Conservation (phyloP, 1,140 invertebrate species). For the Scylla paramamosain region DNA sequence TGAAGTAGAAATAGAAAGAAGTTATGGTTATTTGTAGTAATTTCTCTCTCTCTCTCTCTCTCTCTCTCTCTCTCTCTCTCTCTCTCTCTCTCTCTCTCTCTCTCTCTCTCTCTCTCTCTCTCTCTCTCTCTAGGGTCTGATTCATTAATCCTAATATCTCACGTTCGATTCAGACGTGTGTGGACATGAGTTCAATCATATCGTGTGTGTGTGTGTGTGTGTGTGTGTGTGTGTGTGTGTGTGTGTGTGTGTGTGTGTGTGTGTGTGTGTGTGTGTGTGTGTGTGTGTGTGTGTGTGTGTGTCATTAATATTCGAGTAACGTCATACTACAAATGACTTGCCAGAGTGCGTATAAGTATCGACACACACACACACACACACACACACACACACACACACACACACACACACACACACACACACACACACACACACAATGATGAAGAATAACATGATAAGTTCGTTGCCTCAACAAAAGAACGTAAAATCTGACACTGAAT, state of each 20-base stretch:
- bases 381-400: background rate
- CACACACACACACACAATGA: background rate
- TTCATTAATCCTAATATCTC: background rate
- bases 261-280: slow-evolving; percentile 23
- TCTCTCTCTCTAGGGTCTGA: background rate
- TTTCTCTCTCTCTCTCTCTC: too few species aligned
- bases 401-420: slow-evolving; percentile 11
- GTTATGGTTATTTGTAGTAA: too few species aligned
- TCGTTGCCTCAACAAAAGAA: background rate
- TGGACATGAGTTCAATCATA: background rate
- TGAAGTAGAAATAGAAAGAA: too few species aligned
- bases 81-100: slow-evolving; percentile 6
- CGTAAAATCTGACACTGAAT: background rate
- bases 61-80: slow-evolving; percentile 27
- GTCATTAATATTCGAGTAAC: background rate
- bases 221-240: slow-evolving; percentile 7
- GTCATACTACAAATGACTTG: background rate
- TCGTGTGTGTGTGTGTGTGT: slow-evolving; percentile 4
- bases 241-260: slow-evolving; percentile 18
- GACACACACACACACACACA: slow-evolving; percentile 17
- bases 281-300: background rate
- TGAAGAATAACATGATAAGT: background rate
- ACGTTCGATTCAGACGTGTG: background rate
- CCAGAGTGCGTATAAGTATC: background rate
- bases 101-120: background rate